Evolutionary conservation across 2,113 vertebrate species (phyloP), one percentile per base, ranked within the genome.

Genomic region (Vulpes lagopus): DNA sequence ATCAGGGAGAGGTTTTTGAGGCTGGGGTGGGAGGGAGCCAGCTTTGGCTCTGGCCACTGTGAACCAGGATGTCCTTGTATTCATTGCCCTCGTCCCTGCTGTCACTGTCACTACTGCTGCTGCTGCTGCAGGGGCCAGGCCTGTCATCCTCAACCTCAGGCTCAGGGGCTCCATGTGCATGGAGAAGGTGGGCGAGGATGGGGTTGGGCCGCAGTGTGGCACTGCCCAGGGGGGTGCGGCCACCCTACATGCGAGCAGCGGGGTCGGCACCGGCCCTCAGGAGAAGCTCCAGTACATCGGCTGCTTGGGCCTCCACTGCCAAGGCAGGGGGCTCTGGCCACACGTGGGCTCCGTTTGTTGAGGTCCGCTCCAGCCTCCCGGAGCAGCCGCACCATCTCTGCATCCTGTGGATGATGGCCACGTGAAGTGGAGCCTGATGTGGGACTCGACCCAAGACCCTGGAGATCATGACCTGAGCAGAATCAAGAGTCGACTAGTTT

Each of bases 41-140:
- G 67, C 17, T 83, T 55, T 23, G 93, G 73, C 73, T 93, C 71
- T n/a, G 89, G n/a, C 95, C 73, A 5, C 98, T 98, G 96, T 99
- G 99, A 92, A 99, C 98, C 97, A 99, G 85, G 14, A 99, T 98
- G 95, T 99, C 99, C 0, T 99, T 99, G 0, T 99, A 99, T 97
- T 99, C 98, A 12, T 98, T 98, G 32, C 87, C 95, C 78, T 98
- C 97, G 2, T 97, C 96, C 62, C 93, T 90, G 81, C 91, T 95
- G 94, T 97, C 97, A 8, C 81, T 95, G 80, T 92, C 91, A 2
- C 94, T 94, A 11, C 90, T 95, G 91, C 96, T 43, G 43, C 43
- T 43, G 43, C 43, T 96, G 92, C 96, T 91, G 78, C 94, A 83
- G 69, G 85, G 93, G 19, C 91, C 74, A 6, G 93, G 88, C 17